phyloP scores from a whole-genome alignment of 2,797 vertebrate species.

The Parauchenoglanis punctatus region DNA sequence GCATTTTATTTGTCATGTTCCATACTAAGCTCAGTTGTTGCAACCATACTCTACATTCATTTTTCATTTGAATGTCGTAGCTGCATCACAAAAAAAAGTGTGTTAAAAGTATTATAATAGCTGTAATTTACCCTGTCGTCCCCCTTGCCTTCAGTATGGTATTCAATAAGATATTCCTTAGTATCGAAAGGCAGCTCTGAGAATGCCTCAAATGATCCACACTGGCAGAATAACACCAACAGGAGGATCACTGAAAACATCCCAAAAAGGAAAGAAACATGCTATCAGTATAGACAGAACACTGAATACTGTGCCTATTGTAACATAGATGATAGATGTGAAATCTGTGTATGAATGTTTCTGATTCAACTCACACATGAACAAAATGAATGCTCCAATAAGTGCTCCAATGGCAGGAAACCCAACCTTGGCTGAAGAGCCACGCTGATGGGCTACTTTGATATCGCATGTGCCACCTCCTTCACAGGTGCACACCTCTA shows the following conservation, averaged over 20 bases:
- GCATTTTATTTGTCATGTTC: neutral
- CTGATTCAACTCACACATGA: conserved; percentile 69
- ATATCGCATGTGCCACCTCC: conserved; percentile 38
- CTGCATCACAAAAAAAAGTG: neutral
- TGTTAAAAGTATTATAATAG: no score
- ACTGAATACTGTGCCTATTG: neutral
- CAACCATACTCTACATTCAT: neutral
- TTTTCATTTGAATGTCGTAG: neutral
- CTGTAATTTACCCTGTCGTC: conserved; percentile 80
- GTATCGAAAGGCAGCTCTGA: conserved; percentile 75
- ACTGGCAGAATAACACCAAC: conserved; percentile 82
- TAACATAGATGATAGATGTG: neutral
- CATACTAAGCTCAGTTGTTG: neutral
- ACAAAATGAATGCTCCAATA: conserved; percentile 59
- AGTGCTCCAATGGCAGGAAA: conserved; percentile 65
- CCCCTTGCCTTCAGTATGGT: conserved; percentile 88
- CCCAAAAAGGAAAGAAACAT: neutral
- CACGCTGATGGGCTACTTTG: accelerated
- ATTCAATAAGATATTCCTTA: conserved; percentile 82
- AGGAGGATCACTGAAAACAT: conserved; percentile 82
- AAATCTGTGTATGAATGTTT: neutral
- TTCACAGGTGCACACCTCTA: conserved; percentile 73
- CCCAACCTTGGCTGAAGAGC: conserved; percentile 51
- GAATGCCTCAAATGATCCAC: conserved; percentile 76
- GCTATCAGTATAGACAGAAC: neutral